These are phyloP conservation scores for Ovis canadensis DNA, from an alignment of 2,113 vertebrate genomes.

Conservation along the genomic window DNA sequence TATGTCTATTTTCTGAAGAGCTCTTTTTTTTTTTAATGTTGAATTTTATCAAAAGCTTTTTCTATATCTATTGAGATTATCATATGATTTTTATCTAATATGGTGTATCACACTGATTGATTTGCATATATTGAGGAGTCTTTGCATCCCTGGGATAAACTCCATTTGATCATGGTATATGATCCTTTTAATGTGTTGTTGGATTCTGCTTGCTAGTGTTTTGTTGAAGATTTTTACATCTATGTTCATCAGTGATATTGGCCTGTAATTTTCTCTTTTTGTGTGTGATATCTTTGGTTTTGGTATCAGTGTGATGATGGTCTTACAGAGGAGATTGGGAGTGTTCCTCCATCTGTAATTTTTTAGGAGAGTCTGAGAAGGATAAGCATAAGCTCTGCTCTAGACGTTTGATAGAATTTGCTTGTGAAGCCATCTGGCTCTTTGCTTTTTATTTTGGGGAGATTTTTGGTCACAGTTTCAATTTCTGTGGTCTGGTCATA, in stretches of 20 bases:
- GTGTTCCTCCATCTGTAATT: not conserved
- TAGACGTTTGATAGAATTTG: not conserved
- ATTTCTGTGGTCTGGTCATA: not conserved
- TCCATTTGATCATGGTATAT: not conserved
- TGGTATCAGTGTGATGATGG: not conserved
- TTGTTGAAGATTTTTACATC: not conserved
- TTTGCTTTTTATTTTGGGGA: not conserved
- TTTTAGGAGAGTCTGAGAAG: not conserved
- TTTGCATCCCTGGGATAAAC: not conserved
- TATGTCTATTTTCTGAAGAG: not conserved
- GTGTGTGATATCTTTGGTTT: not conserved
- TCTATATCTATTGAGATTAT: not conserved
- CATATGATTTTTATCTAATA: not conserved
- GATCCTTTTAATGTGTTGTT: not conserved
- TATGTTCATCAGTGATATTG: not conserved
- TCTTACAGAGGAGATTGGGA: not conserved
- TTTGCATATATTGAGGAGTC: not conserved
- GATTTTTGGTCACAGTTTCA: not conserved
- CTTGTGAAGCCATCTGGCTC: not conserved
- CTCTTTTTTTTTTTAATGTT: not conserved
- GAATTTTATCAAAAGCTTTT: not conserved
- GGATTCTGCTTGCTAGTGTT: not conserved
- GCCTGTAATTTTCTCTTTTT: not conserved
- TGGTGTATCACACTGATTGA: not conserved
- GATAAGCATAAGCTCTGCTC: not conserved